phyloP scores from a whole-genome alignment of 2,113 vertebrate genomes.

The Callorhinus ursinus region DNA sequence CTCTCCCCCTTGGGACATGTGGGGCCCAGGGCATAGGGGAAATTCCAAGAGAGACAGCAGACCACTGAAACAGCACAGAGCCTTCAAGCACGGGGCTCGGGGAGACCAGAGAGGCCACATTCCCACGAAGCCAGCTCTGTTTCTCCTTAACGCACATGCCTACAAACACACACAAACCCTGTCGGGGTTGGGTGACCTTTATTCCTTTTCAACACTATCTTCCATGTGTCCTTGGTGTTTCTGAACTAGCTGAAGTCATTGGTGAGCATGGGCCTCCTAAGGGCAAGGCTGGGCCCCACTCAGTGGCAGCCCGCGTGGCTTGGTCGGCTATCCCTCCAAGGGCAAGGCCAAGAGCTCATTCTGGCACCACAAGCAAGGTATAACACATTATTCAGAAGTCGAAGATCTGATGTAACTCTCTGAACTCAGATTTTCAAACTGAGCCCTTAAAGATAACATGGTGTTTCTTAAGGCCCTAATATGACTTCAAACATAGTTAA shows the following conservation, averaged over 20 bases:
- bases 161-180: background rate
- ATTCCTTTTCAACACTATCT: background rate
- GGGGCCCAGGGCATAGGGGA: background rate
- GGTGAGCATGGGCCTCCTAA: background rate
- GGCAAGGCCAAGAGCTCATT: background rate
- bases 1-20: background rate
- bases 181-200: background rate
- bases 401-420: background rate
- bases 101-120: too few relatives aligned
- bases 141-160: background rate
- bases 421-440: background rate
- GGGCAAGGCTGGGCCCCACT: background rate
- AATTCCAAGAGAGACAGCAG: background rate
- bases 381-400: background rate
- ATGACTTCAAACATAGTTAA: background rate
- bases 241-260: background rate
- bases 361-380: background rate
- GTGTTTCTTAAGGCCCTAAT: background rate
- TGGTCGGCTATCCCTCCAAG: background rate
- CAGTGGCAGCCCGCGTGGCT: background rate
- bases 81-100: background rate
- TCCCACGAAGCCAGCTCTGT: background rate
- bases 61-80: fast-evolving
- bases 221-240: background rate
- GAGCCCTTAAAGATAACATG: background rate